Conservation (phyloP, 2,888 invertebrate genomes). For the Habrosyne pyritoides region DNA sequence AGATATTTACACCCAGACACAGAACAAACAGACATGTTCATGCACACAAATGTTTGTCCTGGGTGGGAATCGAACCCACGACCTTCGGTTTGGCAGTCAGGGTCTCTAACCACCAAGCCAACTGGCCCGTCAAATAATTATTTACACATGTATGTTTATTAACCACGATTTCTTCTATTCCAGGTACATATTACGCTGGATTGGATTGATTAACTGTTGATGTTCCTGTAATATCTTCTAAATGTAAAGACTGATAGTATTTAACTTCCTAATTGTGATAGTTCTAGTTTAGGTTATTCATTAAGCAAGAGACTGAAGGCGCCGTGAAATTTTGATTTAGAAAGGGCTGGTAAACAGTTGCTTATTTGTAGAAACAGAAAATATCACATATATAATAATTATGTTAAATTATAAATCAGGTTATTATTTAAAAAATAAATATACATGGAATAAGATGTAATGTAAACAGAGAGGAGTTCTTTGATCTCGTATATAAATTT, state of each 20-base stretch:
- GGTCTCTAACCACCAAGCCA: too few relatives aligned
- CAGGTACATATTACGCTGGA: constrained; percentile 48
- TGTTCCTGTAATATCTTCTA: constrained; percentile 55
- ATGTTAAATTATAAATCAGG: not conserved
- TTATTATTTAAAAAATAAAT: not conserved
- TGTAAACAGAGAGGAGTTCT: constrained; percentile 8
- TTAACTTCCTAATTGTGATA: constrained; percentile 64
- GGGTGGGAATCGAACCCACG: too few relatives aligned
- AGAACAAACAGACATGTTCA: too few relatives aligned
- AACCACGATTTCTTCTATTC: constrained; percentile 36
- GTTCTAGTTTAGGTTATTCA: constrained; percentile 44
- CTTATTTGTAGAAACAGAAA: not conserved
- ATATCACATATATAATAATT: not conserved
- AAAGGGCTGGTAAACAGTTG: not conserved
- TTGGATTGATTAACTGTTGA: constrained; percentile 41
- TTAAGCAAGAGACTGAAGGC: constrained; percentile 14
- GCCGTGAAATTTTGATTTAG: not conserved
- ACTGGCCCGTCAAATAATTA: too few relatives aligned
- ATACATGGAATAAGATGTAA: not conserved
- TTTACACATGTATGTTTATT: not conserved
- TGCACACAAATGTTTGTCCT: too few relatives aligned
- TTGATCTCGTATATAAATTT: constrained; percentile 16
- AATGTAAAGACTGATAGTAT: constrained; percentile 77
- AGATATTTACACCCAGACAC: too few relatives aligned
- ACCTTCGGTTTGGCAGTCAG: too few relatives aligned